Evolutionary conservation across 2,888 invertebrate species (phyloP).

Genomic region (Gibbula magus): DNA sequence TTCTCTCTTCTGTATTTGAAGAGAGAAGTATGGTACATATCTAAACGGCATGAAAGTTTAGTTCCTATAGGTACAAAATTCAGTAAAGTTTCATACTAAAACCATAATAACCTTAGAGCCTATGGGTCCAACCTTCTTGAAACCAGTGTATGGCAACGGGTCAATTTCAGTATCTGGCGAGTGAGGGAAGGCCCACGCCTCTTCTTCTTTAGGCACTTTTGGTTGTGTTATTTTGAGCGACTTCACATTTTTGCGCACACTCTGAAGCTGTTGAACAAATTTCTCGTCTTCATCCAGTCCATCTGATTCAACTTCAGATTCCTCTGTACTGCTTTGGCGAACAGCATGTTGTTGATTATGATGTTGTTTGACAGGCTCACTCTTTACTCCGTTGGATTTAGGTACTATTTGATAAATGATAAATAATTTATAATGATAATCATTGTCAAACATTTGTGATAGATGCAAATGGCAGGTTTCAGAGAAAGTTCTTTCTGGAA

Average conservation of each 20-base stretch:
- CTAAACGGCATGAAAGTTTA: too few species aligned
- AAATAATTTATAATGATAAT: too few species aligned
- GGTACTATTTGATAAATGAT: constrained; percentile 30
- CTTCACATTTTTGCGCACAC: constrained; percentile 31
- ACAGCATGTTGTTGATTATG: too few species aligned
- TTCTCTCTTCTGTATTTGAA: too few species aligned
- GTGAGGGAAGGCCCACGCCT: constrained; percentile 44
- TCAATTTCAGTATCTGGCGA: constrained; percentile 14
- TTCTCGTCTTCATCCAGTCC: constrained; percentile 52
- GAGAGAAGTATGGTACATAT: too few species aligned
- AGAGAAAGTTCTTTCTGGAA: too few species aligned
- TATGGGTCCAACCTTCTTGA: constrained; percentile 28
- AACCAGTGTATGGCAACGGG: constrained; percentile 17
- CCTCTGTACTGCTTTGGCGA: background rate
- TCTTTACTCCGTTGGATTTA: background rate
- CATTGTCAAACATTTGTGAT: too few species aligned
- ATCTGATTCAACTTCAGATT: constrained; percentile 35
- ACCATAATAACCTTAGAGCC: constrained; percentile 5
- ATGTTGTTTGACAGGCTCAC: background rate
- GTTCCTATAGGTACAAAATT: too few species aligned
- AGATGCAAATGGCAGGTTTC: too few species aligned
- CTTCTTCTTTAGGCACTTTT: constrained; percentile 35
- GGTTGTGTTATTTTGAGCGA: constrained; percentile 19
- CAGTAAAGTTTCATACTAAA: too few species aligned
- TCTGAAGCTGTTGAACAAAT: constrained; percentile 48